Conservation (phyloP, 2,888 invertebrate species). For the Morinoia aosen region DNA sequence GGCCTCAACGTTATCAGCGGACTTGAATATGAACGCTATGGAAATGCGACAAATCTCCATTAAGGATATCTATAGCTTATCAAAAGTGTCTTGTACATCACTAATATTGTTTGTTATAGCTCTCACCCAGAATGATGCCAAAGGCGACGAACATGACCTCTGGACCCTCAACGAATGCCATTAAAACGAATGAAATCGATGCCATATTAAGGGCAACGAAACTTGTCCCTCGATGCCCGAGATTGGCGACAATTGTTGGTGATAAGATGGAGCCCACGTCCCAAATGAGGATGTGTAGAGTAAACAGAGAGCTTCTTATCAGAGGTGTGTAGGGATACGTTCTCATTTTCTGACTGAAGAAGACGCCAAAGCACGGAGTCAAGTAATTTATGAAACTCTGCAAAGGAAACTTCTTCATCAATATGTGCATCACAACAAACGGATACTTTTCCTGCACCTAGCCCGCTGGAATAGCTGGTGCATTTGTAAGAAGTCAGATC, state of each 20-base stretch:
- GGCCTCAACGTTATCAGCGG: too few species aligned
- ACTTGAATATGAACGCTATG: background rate
- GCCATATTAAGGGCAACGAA: background rate
- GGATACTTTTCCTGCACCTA: too few species aligned
- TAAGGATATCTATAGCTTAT: background rate
- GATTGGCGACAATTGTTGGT: background rate
- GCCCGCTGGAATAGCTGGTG: too few species aligned
- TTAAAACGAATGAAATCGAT: background rate
- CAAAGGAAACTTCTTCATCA: too few species aligned
- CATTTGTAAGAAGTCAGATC: too few species aligned
- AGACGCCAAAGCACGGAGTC: background rate
- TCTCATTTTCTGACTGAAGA: background rate
- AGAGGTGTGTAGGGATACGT: background rate
- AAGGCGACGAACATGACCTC: background rate
- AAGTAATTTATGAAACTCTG: background rate
- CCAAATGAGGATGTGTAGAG: background rate
- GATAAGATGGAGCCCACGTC: background rate
- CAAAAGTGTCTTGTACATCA: background rate
- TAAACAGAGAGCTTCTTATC: background rate
- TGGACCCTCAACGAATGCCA: background rate
- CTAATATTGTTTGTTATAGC: background rate
- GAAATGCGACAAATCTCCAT: background rate
- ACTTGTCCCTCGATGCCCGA: background rate
- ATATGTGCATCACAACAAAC: too few species aligned
- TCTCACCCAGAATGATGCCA: background rate